These are phyloP conservation scores for Pollimyrus isidori DNA, from an alignment of 2,113 vertebrate species.

Conservation along the genomic window DNA sequence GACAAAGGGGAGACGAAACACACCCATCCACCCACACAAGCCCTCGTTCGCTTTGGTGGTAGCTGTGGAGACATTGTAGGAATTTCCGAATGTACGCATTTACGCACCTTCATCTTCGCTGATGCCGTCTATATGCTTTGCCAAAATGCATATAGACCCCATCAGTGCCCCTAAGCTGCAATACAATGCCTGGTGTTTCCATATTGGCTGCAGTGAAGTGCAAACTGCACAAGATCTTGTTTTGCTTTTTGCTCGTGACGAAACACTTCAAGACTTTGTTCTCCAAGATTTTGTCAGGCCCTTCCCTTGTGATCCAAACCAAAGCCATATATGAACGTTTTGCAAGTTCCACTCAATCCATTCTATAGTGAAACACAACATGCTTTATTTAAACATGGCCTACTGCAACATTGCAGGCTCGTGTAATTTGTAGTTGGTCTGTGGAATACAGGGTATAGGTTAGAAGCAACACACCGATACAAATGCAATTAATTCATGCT, in stretches of 20 bases:
- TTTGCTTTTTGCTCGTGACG: background rate
- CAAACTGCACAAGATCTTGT: background rate
- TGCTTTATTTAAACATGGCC: background rate
- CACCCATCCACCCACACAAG: background rate
- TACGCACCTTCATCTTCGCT: background rate
- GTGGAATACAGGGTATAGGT: background rate
- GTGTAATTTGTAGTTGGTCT: background rate
- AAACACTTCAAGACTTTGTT: background rate
- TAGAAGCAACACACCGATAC: background rate
- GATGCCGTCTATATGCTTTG: too few relatives aligned
- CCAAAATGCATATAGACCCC: background rate
- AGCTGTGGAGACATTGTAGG: background rate
- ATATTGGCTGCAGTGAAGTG: background rate
- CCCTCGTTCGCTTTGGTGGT: background rate
- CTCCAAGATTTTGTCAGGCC: background rate
- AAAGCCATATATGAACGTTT: background rate
- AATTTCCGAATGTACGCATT: background rate
- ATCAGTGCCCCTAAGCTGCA: background rate
- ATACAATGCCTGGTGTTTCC: background rate
- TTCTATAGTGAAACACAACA: background rate
- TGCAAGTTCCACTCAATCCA: background rate
- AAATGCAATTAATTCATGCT: background rate
- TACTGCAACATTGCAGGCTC: background rate
- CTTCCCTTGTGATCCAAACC: background rate
- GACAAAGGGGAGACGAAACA: conserved; percentile 15